Percentiles rank a stretch among this genome's conserved stretches.
Evolutionary conservation across 2,888 invertebrate genomes (phyloP).

Genomic region (Zootermopsis nevadensis): DNA sequence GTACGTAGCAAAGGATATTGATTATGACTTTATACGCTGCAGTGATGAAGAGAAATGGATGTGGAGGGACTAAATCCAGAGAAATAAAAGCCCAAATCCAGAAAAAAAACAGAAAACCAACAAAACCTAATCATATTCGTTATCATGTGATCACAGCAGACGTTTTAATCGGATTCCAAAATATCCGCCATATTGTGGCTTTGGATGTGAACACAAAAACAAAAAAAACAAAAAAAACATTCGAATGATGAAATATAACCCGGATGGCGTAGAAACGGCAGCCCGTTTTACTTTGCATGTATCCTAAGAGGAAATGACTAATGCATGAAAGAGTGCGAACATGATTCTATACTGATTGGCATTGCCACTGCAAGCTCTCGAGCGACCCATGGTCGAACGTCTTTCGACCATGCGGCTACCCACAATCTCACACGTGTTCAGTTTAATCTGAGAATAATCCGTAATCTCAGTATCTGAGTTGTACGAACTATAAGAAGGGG

Average conservation of each 20-base stretch:
- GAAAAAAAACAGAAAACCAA: constrained; percentile 30
- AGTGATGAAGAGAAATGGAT: neutral
- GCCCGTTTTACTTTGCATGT: neutral
- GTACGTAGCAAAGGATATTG: neutral
- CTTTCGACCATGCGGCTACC: no score
- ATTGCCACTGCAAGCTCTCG: no score
- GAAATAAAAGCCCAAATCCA: neutral
- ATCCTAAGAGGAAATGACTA: no score
- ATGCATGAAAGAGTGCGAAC: no score
- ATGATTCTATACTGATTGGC: no score
- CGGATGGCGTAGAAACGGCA: neutral
- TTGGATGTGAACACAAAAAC: constrained; percentile 23
- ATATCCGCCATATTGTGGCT: constrained; percentile 45
- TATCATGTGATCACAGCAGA: constrained; percentile 49
- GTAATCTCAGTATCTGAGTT: no score
- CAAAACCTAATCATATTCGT: constrained; percentile 36
- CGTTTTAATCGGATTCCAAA: constrained; percentile 49
- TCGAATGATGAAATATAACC: constrained; percentile 17
- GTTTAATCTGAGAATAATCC: no score
- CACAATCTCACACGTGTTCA: no score
- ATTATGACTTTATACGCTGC: neutral
- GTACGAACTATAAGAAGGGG: no score
- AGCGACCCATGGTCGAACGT: no score
- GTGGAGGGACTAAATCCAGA: neutral
- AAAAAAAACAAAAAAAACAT: constrained; percentile 25